Evolutionary conservation across 2,113 vertebrate species (phyloP), one percentile per base, ranked within the genome.

Genomic region (Actinemys pallida): DNA sequence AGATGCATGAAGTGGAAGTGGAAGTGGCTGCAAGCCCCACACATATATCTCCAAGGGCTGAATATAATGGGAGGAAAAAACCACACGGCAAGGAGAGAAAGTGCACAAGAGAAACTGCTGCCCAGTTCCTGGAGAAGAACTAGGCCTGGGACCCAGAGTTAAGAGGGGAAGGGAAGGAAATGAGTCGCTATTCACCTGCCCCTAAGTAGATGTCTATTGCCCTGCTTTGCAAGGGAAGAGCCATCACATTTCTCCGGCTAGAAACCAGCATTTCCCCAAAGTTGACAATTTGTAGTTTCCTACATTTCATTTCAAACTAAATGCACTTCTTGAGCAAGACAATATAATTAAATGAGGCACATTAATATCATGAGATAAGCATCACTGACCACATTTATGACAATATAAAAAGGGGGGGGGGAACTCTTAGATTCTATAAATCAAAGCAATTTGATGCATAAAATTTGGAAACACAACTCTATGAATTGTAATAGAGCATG

Each of bases 401-500:
- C 90, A 96, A 89, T 53, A 92, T 87, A 86, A 96, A 96, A 89
- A 81, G 85, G 95, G 53, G 86, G 7, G 1, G 29, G 39, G 39
- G 39, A 20, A 20, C 82, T 78, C 95, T 96, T 93, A 52, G 81
- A 88, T 80, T 89, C 94, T 91, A 97, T 98, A 98, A 98, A 98
- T 98, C 97, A 98, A 96, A 97, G 92, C 92, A 98, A 97, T 98
- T 98, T 96, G 95, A 95, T 97, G 97, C 98, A 98, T 95, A 97
- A 97, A 96, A 98, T 98, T 96, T 96, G 95, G 97, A 98, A 98
- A 98, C 94, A 97, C 0, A 90, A 97, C 94, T 90, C 97, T 97
- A 98, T 98, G 98, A 98, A 98, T 98, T 94, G 98, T 98, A 98
- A 98, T 98, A 93, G 98, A 98, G 98, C 98, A 97, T 98, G 98